phyloP scores from a whole-genome alignment of 2,113 vertebrate species.

The Pterocles burchelli region DNA sequence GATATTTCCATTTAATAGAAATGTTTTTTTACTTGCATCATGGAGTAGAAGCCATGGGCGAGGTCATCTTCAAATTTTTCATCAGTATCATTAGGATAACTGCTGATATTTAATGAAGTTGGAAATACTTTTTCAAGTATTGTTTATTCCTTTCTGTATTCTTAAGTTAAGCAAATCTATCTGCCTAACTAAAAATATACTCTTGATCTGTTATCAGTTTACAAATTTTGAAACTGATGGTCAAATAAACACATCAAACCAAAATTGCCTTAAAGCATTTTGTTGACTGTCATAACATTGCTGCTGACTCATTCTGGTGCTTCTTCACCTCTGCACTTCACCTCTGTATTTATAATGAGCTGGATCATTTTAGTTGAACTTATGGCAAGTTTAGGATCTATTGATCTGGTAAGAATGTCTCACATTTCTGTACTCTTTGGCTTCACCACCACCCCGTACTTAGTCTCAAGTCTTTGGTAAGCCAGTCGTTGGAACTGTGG shows the following conservation, averaged over 20 bases:
- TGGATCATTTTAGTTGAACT: neutral
- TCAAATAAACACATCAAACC: neutral
- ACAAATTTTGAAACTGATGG: neutral
- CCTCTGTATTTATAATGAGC: neutral
- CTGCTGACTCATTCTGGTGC: neutral
- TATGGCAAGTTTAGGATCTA: neutral
- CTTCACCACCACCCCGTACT: neutral
- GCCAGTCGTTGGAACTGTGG: neutral
- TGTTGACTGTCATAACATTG: neutral
- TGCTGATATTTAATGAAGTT: neutral
- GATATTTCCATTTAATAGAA: neutral
- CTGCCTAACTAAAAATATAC: neutral
- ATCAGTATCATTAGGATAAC: fast-evolving
- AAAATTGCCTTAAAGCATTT: neutral
- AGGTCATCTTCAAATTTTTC: neutral
- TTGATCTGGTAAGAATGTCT: neutral
- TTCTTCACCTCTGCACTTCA: neutral
- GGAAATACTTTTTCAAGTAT: neutral
- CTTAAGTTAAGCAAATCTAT: neutral
- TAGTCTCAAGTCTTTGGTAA: neutral
- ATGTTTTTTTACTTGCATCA: neutral
- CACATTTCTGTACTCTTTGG: neutral
- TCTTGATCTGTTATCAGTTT: neutral
- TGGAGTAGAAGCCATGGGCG: neutral
- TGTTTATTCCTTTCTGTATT: neutral